A percentile compares a stretch with the other conserved stretches of the same genome.
Conservation (phyloP, 2,888 invertebrate species). For the Cephus pulcher region DNA sequence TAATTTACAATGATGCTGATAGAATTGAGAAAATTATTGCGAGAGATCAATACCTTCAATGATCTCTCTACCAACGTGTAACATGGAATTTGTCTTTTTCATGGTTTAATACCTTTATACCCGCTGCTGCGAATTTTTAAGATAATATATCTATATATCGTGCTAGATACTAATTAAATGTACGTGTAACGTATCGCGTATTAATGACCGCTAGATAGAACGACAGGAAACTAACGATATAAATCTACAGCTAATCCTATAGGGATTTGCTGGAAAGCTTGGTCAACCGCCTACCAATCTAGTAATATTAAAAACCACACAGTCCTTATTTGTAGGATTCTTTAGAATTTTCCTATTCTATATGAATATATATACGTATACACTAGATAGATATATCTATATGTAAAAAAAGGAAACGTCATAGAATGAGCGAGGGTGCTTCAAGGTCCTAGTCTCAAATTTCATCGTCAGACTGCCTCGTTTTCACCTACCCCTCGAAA, state of each 20-base stretch:
- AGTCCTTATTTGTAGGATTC: not conserved
- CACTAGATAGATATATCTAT: not conserved
- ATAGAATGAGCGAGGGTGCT: not conserved
- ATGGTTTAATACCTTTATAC: not conserved
- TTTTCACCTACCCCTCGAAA: not conserved
- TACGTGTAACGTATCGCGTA: conserved; percentile 17
- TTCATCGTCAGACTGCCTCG: not conserved
- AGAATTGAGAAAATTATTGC: not conserved
- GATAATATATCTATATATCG: not conserved
- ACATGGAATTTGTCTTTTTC: not conserved
- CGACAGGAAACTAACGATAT: conserved; percentile 20
- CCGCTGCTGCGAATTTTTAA: not conserved
- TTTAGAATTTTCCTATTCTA: not conserved
- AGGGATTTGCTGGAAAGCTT: conserved; percentile 22
- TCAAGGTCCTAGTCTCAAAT: not conserved
- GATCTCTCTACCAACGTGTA: not conserved
- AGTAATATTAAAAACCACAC: conserved; percentile 16
- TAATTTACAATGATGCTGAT: not conserved
- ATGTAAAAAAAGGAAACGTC: not conserved
- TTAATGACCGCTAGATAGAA: conserved; percentile 15
- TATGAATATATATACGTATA: not conserved
- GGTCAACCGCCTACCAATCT: conserved; percentile 16
- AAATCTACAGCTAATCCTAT: conserved; percentile 29
- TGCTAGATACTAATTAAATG: conserved; percentile 12
- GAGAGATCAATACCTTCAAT: not conserved